A percentile compares a stretch with the other conserved stretches of the same genome.
phyloP scores from a whole-genome alignment of 2,797 vertebrate genomes.

The Sphaeramia orbicularis region DNA sequence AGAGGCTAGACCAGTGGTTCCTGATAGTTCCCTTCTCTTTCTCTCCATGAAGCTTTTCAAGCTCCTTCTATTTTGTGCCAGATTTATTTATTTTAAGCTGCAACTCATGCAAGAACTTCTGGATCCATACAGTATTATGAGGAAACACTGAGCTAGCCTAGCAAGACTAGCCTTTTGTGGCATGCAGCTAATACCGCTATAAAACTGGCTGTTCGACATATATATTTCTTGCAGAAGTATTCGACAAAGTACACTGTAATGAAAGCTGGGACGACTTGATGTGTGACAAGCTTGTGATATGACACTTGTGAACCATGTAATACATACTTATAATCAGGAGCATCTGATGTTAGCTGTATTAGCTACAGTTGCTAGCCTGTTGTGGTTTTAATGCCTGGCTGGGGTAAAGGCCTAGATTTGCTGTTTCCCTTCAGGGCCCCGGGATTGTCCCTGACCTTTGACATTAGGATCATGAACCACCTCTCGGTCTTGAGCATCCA shows the following conservation, averaged over 20 bases:
- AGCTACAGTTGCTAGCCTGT: slow-evolving; percentile 73
- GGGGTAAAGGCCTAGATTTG: slow-evolving; percentile 77
- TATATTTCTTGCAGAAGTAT: slow-evolving; percentile 74
- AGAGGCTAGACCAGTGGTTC: slow-evolving; percentile 77
- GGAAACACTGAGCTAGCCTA: slow-evolving; percentile 79
- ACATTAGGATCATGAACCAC: slow-evolving; percentile 64
- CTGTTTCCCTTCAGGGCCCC: slow-evolving; percentile 71
- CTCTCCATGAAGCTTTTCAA: slow-evolving; percentile 53
- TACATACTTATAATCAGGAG: slow-evolving; percentile 68
- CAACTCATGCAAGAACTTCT: slow-evolving; percentile 71
- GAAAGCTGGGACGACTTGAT: slow-evolving; percentile 72
- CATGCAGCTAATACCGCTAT: slow-evolving; percentile 82
- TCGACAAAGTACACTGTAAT: slow-evolving; percentile 74
- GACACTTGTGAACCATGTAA: slow-evolving; percentile 72
- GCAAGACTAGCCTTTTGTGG: slow-evolving; percentile 70
- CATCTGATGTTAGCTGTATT: slow-evolving; percentile 76
- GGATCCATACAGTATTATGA: slow-evolving; percentile 48
- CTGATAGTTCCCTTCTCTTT: slow-evolving; percentile 51
- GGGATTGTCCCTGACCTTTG: slow-evolving; percentile 66
- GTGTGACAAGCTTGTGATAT: slow-evolving; percentile 67
- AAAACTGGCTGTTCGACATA: slow-evolving; percentile 72
- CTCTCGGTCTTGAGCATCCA: slow-evolving; percentile 71
- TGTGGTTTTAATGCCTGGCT: slow-evolving; percentile 77
- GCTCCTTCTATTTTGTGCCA: slow-evolving; percentile 58
- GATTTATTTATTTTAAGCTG: slow-evolving; percentile 67